Evolutionary conservation across 2,888 invertebrate genomes (phyloP).

Genomic region (Platynereis dumerilii): DNA sequence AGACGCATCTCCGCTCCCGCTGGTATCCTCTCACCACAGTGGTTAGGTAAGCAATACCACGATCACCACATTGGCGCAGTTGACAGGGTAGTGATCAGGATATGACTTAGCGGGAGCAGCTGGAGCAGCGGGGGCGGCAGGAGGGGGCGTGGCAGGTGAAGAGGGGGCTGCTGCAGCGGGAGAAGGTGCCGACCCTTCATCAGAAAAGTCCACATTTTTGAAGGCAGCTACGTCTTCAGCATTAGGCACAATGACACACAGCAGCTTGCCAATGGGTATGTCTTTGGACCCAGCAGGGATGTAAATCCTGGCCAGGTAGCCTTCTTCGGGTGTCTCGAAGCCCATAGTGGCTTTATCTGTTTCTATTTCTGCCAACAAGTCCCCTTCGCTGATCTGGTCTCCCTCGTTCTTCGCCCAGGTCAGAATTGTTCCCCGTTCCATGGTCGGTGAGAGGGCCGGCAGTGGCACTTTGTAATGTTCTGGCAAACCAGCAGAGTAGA

Average conservation of each 20-base stretch:
- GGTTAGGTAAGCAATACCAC: too few species aligned
- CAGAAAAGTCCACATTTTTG: slow-evolving; percentile 73
- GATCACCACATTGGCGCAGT: too few species aligned
- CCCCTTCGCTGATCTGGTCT: slow-evolving; percentile 93
- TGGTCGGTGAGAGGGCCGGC: slow-evolving; percentile 96
- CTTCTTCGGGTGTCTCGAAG: slow-evolving; percentile 99
- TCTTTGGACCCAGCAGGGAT: slow-evolving; percentile 89
- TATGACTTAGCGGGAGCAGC: slow-evolving; percentile 23
- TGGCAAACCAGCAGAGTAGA: slow-evolving; percentile 41
- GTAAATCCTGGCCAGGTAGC: slow-evolving; percentile 92
- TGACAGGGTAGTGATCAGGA: slow-evolving; percentile 30
- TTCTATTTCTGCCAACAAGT: slow-evolving; percentile 97
- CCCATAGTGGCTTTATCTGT: slow-evolving; percentile 99
- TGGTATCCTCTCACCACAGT: too few species aligned
- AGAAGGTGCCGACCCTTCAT: slow-evolving; percentile 53
- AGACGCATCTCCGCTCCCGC: too few species aligned
- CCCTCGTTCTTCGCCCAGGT: slow-evolving; percentile 82
- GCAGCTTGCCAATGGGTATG: slow-evolving; percentile 90
- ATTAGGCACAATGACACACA: slow-evolving; percentile 93
- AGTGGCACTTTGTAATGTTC: slow-evolving; percentile 66
- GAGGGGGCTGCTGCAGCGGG: slow-evolving; percentile 43
- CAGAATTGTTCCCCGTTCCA: slow-evolving; percentile 96
- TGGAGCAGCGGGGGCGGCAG: slow-evolving; percentile 15
- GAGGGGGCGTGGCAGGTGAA: slow-evolving; percentile 12
- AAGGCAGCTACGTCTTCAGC: slow-evolving; percentile 87